Evolutionary conservation across 2,888 invertebrate species (phyloP), one percentile per base, ranked within the genome.

Genomic region (Spisula subtruncata): DNA sequence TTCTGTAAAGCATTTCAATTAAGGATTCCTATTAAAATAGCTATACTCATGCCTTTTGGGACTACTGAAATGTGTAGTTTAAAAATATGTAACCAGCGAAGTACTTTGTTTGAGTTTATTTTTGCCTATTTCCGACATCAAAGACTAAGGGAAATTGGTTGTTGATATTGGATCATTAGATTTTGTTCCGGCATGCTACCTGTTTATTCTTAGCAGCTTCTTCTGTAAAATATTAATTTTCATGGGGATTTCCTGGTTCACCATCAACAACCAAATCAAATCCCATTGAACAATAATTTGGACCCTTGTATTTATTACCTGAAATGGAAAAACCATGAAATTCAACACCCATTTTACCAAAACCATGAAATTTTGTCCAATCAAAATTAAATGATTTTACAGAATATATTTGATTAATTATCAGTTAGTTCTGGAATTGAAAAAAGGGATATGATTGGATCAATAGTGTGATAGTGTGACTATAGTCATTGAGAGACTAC

Each of bases 121-220:
- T 66, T 66, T 66, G 60, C 60, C 25, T 66, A 66, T 66, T 66
- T 66, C 25, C 25, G 25, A 66, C 60, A 25, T 66, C 60, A 66
- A 66, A 66, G 60, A 25, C 60, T 66, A 4, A 25, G n/a, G 60
- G 25, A n/a, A 66, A 66, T 66, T 66, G 60, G 60, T 66, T 66
- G 60, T 66, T 66, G 60, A 66, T 66, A n/a, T 66, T 41, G 8
- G 41, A 66, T 66, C 60, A 66, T 66, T n/a, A 25, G 60, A 66
- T 66, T 25, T 10, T 66, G n/a, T 41, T 66, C 25, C 20, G 25
- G n/a, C 60, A 66, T 25, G 60, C 60, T 25, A 66, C 25, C 60
- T 66, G 2, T 41, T 66, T 66, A 66, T 25, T 66, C 60, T n/a
- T 66, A 25, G 12, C 51, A 16, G 51, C 25, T 66, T 66, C 10